Conservation (phyloP, 2,113 vertebrate genomes). For the Micronycteris hirsuta region DNA sequence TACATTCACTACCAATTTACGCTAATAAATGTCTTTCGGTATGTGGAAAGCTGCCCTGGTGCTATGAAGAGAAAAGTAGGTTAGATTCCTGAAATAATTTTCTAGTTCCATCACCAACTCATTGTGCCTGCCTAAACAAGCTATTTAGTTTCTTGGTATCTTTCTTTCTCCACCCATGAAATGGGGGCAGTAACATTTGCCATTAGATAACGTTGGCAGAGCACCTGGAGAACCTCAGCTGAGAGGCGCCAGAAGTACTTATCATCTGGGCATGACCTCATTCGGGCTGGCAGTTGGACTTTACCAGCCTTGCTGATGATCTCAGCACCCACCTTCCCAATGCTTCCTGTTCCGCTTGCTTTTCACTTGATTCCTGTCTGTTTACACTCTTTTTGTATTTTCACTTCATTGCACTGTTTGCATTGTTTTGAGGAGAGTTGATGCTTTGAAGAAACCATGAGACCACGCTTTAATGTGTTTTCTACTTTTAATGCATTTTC, state of each 20-base stretch:
- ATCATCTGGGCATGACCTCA: conserved; percentile 63
- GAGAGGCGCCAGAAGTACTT: conserved; percentile 32
- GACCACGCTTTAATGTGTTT: not conserved
- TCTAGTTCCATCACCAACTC: not conserved
- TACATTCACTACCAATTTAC: not conserved
- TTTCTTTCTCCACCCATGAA: conserved; percentile 53
- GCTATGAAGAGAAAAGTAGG: conserved; percentile 18
- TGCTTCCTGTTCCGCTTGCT: not conserved
- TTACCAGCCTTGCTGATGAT: not conserved
- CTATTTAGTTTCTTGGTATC: conserved; percentile 30
- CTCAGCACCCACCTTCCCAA: not conserved
- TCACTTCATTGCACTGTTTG: not conserved
- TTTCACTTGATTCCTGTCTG: not conserved
- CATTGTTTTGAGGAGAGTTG: not conserved
- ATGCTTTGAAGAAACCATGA: conserved; percentile 13
- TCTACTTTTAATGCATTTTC: not conserved
- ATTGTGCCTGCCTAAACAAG: not conserved
- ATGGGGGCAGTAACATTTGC: conserved; percentile 54
- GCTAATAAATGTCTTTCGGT: not conserved
- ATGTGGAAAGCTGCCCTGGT: conserved; percentile 44
- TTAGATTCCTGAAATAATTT: conserved; percentile 48
- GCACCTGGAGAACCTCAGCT: not conserved
- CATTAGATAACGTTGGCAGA: conserved; percentile 53
- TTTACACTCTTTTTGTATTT: not conserved
- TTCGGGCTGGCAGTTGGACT: conserved; percentile 1